These are phyloP conservation scores for Petrocephalus microphthalmus DNA, from an alignment of 2,113 vertebrate genomes.

Conservation along the genomic window DNA sequence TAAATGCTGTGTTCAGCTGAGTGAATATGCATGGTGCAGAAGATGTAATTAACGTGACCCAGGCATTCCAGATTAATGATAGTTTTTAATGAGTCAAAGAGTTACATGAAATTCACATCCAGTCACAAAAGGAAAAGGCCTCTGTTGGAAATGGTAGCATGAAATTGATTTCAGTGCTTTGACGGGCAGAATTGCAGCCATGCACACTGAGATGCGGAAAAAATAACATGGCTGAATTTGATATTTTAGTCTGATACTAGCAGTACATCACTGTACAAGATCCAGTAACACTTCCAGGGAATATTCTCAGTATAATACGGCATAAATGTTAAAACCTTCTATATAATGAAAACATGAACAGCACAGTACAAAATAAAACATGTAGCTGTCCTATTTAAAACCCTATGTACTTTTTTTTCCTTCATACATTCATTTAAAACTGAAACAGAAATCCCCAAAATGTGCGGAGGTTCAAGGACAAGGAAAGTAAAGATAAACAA, in stretches of 20 bases:
- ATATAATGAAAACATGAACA: not conserved
- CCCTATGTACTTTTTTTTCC: not conserved
- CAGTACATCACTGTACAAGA: not conserved
- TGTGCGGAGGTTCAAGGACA: not conserved
- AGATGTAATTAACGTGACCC: constrained; percentile 23
- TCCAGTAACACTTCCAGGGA: not conserved
- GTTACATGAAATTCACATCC: not conserved
- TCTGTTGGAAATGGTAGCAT: not conserved
- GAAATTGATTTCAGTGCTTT: not conserved
- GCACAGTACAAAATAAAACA: not conserved
- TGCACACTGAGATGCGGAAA: not conserved
- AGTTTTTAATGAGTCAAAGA: not conserved
- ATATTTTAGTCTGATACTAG: not conserved
- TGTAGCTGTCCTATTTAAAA: not conserved
- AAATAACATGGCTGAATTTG: not conserved
- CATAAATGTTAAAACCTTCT: not conserved
- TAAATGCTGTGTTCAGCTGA: constrained; percentile 15
- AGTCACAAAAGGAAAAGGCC: not conserved
- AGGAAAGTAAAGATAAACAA: not conserved
- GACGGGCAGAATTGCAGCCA: not conserved
- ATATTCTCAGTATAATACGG: not conserved
- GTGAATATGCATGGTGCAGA: constrained; percentile 4
- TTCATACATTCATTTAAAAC: not conserved
- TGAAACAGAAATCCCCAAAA: not conserved
- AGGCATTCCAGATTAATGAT: constrained; percentile 14